Evolutionary conservation across 2,888 invertebrate genomes (phyloP), one percentile per base, ranked within the genome.

Genomic region (Dendrolimus houi): DNA sequence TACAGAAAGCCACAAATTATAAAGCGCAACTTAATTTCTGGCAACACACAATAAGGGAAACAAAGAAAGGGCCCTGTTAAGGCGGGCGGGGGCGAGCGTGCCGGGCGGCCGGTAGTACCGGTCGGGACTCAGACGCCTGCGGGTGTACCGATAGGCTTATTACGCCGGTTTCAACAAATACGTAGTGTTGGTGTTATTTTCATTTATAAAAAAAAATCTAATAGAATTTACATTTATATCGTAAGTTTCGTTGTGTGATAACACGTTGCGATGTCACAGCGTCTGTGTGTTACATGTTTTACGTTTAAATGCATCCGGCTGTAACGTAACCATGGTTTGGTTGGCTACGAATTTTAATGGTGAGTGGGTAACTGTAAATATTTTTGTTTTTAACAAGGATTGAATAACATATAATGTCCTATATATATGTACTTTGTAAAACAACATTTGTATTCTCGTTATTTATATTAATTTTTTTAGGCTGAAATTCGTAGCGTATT

Each of bases 51-150:
- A 71, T 70, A 68, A 77, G 81, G 80, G 87, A 87, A 87, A 90
- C 89, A 90, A 90, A 89, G 89, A 85, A 87, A 85, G 79, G 67
- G 68, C 75, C 78, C 76, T 71, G 76, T 69, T 75, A 74, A 81
- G 86, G 83, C 83, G 85, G 86, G 83, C 80, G 83, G 87, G 86
- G 84, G 70, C 68, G 66, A 65, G 64, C 66, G 65, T 70, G 81
- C 76, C 79, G 79, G 81, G 75, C 77, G 79, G 60, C 67, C 54
- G 54, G 70, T 78, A 87, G 87, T 87, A 69, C 67, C 74, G 79
- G 81, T 81, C 82, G 79, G 79, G 72, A 77, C 58, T 59, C 76
- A 83, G 83, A 80, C 80, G 66, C 57, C 65, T 71, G 53, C 65
- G 64, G 74, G 75, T 81, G 74, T 60, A 47, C 12, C 47, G 47